These are phyloP conservation scores for Microplitis mediator DNA, from an alignment of 1,140 invertebrate species.

Conservation along the genomic window DNA sequence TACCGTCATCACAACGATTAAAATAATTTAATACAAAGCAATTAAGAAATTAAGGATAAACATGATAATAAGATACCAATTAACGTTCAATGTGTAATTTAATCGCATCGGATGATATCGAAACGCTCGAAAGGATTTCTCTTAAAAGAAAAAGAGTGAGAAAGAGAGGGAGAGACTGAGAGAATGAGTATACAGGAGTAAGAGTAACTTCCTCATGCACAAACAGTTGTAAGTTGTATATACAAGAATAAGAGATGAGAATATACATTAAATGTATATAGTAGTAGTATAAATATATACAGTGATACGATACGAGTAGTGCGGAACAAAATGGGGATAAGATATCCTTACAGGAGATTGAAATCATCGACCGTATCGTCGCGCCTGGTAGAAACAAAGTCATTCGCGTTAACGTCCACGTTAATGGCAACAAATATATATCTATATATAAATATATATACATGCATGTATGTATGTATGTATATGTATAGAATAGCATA, in stretches of 20 bases:
- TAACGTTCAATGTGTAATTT: constrained; percentile 27
- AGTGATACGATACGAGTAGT: neutral
- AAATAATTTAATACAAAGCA: neutral
- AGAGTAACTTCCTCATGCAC: too few relatives aligned
- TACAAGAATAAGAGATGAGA: too few relatives aligned
- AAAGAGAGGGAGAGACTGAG: neutral
- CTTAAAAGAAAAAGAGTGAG: neutral
- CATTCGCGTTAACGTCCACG: constrained; percentile 28
- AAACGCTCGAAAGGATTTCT: neutral
- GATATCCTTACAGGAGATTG: constrained; percentile 18
- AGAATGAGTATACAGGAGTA: neutral
- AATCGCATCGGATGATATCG: constrained; percentile 16
- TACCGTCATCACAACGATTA: neutral
- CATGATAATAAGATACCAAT: constrained; percentile 25
- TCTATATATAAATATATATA: neutral
- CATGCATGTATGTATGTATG: neutral
- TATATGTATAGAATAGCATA: neutral
- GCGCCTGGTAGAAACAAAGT: constrained; percentile 20
- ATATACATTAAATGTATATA: too few relatives aligned
- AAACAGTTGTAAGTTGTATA: too few relatives aligned
- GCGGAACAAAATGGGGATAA: neutral
- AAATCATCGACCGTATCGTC: constrained; percentile 29
- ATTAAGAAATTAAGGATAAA: constrained; percentile 23
- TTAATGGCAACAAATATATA: neutral
- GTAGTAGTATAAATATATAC: too few relatives aligned